These are phyloP conservation scores for Subacronicta megacephala DNA, from an alignment of 2,888 invertebrate species.

Conservation along the genomic window DNA sequence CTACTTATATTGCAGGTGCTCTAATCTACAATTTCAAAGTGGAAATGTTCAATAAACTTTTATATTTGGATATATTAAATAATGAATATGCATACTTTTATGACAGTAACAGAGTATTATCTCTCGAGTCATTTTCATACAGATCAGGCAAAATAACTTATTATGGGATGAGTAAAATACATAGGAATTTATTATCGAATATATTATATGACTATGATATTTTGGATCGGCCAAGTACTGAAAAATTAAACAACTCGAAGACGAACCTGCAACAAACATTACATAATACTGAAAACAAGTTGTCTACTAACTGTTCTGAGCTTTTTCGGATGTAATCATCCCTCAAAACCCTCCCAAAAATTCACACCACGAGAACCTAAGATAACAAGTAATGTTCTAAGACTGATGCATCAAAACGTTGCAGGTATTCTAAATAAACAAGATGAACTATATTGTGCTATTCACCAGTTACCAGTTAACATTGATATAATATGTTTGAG, in stretches of 20 bases:
- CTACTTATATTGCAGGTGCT: conserved; percentile 3
- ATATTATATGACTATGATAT: too few relatives aligned
- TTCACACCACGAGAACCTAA: too few relatives aligned
- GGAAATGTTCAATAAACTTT: conserved; percentile 11
- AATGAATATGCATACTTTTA: too few relatives aligned
- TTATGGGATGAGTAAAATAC: conserved; percentile 1
- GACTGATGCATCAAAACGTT: conserved; percentile 1
- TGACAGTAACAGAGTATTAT: conserved; percentile 1
- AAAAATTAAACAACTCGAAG: too few relatives aligned
- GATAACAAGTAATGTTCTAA: neutral
- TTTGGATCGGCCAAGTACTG: too few relatives aligned
- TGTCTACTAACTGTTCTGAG: too few relatives aligned
- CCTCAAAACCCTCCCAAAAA: too few relatives aligned
- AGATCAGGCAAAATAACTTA: conserved; percentile 5
- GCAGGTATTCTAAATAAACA: neutral
- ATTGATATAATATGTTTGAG: neutral
- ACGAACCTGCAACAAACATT: too few relatives aligned
- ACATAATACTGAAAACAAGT: too few relatives aligned
- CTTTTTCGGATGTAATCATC: too few relatives aligned
- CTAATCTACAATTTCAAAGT: conserved; percentile 13
- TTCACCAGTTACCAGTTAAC: neutral
- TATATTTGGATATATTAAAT: too few relatives aligned
- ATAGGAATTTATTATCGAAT: neutral
- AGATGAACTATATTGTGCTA: neutral
- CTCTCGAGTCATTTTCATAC: conserved; percentile 4